Conservation (phyloP, 2,888 invertebrate species). For the Leptinotarsa haldemani region DNA sequence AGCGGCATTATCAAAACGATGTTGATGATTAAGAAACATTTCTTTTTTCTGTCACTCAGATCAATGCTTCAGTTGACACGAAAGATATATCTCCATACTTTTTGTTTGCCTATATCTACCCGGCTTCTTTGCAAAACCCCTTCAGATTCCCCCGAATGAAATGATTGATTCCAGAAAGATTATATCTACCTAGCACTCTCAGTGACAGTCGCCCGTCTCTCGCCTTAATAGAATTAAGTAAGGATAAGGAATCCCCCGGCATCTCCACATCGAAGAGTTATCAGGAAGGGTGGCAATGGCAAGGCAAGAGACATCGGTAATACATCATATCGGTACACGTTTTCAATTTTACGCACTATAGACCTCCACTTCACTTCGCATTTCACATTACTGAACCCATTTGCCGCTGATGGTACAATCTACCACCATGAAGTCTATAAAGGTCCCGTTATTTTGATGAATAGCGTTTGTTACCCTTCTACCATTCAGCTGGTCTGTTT, state of each 20-base stretch:
- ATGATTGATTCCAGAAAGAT: conserved; percentile 26
- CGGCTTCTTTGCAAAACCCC: conserved; percentile 5
- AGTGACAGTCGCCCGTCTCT: conserved; percentile 31
- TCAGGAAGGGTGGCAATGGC: conserved; percentile 23
- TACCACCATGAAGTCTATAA: conserved; percentile 42
- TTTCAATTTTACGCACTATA: conserved; percentile 61
- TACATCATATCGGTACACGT: conserved; percentile 59
- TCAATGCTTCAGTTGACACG: not conserved
- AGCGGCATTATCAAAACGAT: not conserved
- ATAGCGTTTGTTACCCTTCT: conserved; percentile 42
- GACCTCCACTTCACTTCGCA: conserved; percentile 56
- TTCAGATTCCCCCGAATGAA: not conserved
- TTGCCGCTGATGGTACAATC: conserved; percentile 51
- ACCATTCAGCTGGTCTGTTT: conserved; percentile 52
- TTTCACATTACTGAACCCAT: conserved; percentile 54
- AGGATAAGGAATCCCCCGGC: conserved; percentile 24
- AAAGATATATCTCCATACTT: not conserved
- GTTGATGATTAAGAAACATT: not conserved
- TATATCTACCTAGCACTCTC: conserved; percentile 25
- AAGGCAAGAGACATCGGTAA: conserved; percentile 46
- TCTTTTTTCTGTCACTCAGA: not conserved
- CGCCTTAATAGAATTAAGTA: conserved; percentile 38
- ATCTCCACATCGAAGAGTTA: conserved; percentile 33
- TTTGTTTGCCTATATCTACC: not conserved
- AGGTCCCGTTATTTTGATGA: conserved; percentile 45